Evolutionary conservation across 1,140 invertebrate species (phyloP), one percentile per base, ranked within the genome.

Genomic region (Lerema accius): DNA sequence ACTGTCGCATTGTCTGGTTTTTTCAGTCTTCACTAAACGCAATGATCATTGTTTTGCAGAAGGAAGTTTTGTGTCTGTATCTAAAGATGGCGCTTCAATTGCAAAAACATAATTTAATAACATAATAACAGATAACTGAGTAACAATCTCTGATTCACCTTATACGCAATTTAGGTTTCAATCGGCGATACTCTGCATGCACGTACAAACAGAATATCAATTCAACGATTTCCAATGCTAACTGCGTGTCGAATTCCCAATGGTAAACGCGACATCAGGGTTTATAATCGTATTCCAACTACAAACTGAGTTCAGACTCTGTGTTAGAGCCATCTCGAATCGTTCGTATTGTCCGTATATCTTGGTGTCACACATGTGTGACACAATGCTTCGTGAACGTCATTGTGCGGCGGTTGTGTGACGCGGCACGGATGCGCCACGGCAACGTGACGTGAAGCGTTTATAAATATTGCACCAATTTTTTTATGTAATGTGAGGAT

Each of bases 191-290:
- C 39, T 56, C 45, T 26, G 63, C 55, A 64, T 60, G 62, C 53
- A 58, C 56, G 51, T 64, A 50, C 64, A 62, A 45, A 65, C 64
- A 13, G 72, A 78, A 75, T 78, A 78, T 67, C 65, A 78, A 78
- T 74, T 63, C 48, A 62, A 62, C 66, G 42, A 74, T 75, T 75
- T 72, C 67, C 72, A 78, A 78, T 78, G 69, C 75, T 69, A 77
- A 72, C 67, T 65, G 71, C 75, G 71, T 69, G 63, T 65, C 72
- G 69, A 75, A 71, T 75, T 69, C 67, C 74, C 69, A 67, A 67
- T 65, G 74, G 67, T 66, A 68, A 51, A 56, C 69, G 59, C 49
- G 62, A 67, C 68, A 70, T 67, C 64, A 59, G 72, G 72, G 67
- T 71, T 63, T 72, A 71, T 65, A 50, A 65, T 63, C 49, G 71